Evolutionary conservation across 2,113 vertebrate species (phyloP).

Genomic region (Rhinolophus ferrumequinum): DNA sequence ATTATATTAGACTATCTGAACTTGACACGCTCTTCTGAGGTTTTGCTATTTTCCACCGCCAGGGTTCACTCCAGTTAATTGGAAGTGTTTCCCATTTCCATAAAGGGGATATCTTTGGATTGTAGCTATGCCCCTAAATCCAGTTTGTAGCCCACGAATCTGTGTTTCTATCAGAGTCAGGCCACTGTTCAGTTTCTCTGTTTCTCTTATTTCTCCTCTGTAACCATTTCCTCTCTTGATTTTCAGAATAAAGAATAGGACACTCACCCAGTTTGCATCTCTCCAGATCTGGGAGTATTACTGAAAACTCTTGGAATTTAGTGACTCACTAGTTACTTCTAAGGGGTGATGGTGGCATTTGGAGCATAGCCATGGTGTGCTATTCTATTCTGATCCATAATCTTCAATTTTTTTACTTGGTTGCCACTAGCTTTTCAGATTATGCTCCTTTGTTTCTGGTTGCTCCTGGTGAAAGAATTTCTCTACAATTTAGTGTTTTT

Average conservation of each 20-base stretch:
- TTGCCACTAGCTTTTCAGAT: background rate
- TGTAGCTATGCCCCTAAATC: background rate
- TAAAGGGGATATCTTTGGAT: background rate
- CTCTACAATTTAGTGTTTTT: background rate
- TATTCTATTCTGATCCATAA: background rate
- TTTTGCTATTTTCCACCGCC: background rate
- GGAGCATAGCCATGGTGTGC: background rate
- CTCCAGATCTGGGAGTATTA: background rate
- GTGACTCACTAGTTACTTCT: background rate
- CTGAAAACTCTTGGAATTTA: background rate
- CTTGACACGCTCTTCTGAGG: background rate
- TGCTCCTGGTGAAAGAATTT: background rate
- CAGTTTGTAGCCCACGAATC: background rate
- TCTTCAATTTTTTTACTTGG: background rate
- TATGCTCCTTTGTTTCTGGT: background rate
- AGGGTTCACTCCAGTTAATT: background rate
- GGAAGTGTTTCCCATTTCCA: background rate
- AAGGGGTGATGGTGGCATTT: background rate
- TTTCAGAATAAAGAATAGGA: background rate
- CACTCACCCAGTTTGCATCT: background rate
- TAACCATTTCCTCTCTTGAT: background rate
- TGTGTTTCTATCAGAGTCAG: background rate
- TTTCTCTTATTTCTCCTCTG: background rate
- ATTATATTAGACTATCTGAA: background rate
- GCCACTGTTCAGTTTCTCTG: background rate